Evolutionary conservation across 2,113 vertebrate genomes (phyloP).

Genomic region (Entosphenus tridentatus): DNA sequence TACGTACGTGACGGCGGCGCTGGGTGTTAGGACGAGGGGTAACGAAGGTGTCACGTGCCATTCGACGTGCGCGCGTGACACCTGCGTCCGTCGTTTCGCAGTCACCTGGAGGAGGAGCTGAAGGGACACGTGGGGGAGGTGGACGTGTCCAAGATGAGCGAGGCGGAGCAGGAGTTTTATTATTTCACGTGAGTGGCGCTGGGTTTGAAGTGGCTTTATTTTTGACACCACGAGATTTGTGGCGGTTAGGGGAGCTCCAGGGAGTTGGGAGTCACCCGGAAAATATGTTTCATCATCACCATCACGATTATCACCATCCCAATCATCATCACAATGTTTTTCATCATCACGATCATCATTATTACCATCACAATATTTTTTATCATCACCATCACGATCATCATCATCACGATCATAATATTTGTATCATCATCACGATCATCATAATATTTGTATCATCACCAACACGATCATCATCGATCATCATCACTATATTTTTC

Average conservation of each 20-base stretch:
- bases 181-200: slow-evolving; percentile 13
- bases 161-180: slow-evolving; percentile 13
- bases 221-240: neutral
- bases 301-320: neutral
- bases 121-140: slow-evolving; percentile 11
- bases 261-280: neutral
- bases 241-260: neutral
- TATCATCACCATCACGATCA: neutral
- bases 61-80: neutral
- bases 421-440: neutral
- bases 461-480: neutral
- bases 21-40: no score
- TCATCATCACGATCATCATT: neutral
- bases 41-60: neutral
- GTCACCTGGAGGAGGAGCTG: slow-evolving; percentile 13
- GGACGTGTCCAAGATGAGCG: slow-evolving; percentile 10
- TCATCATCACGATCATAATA: neutral
- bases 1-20: no score
- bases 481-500: neutral
- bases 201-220: no score
- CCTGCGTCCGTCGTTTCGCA: slow-evolving; percentile 3
- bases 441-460: no score
- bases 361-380: neutral
- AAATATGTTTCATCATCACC: neutral
- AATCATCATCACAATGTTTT: neutral